Percentiles rank a stretch among this genome's conserved stretches.
phyloP scores from a whole-genome alignment of 2,888 invertebrate species.

The Zaprionus lineosus region DNA sequence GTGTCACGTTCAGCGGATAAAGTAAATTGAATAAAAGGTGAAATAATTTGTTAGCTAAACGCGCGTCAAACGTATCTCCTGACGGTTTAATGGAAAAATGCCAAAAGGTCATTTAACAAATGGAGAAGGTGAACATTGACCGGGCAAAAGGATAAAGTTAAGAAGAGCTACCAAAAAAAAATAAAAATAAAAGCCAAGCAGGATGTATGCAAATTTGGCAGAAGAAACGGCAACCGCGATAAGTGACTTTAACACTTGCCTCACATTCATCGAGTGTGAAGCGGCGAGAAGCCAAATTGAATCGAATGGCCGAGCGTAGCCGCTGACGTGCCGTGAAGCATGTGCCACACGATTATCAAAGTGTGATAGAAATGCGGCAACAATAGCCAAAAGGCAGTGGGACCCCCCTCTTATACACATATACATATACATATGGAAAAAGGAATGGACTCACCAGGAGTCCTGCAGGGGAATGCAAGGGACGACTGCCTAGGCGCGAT shows the following conservation, averaged over 20 bases:
- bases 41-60: constrained; percentile 63
- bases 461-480: constrained; percentile 1
- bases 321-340: constrained; percentile 66
- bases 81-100: constrained; percentile 48
- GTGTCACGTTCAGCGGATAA: constrained; percentile 47
- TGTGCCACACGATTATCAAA: constrained; percentile 70
- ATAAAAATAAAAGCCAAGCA: background rate
- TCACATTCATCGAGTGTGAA: constrained; percentile 67
- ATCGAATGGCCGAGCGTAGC: constrained; percentile 55
- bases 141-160: no score
- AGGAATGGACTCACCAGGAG: background rate
- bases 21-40: constrained; percentile 70
- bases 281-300: constrained; percentile 57
- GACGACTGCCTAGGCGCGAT: constrained; percentile 13
- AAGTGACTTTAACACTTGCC: constrained; percentile 52
- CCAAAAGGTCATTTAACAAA: constrained; percentile 44
- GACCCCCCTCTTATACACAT: no score
- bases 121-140: constrained; percentile 43
- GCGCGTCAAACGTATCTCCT: constrained; percentile 17
- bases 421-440: no score
- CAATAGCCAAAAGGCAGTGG: constrained; percentile 34
- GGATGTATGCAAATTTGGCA: constrained; percentile 20
- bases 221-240: constrained; percentile 3
- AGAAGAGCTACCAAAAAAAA: constrained; percentile 15
- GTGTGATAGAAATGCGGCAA: constrained; percentile 67